Evolutionary conservation across 1,140 invertebrate genomes (phyloP), one percentile per base, ranked within the genome.

Genomic region (Philaenus spumarius): DNA sequence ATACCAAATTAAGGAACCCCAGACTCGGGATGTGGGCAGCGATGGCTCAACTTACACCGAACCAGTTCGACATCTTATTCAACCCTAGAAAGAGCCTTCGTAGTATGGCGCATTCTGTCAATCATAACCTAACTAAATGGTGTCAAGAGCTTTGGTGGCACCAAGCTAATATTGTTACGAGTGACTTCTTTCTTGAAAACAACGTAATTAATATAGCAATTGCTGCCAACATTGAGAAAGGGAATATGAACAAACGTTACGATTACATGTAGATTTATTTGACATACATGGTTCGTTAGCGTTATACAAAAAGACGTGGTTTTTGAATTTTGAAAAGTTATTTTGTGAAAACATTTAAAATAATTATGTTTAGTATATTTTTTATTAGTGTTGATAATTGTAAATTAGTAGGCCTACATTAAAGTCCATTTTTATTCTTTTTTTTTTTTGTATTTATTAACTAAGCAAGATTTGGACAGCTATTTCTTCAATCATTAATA

Each of bases 21-120:
- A 37, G 73, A 73, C 46, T 80, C 78, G 46, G 80, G 1, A 67
- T 86, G 22, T 87, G 84, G 81, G 85, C 87, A 0, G 80, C 85
- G 1, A 90, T 90, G 89, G 86, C 86, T 0, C 86, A 91, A 71
- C 76, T 89, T 23, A 91, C 89, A 0, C 87, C 87, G 1, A 78
- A 77, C 15, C 75, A 83, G 0, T 70, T 84, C 34, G 86, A 88
- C 56, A 75, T 89, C 37, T 71, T 89, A 7, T 77, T 89, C 45
- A 72, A 77, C 39, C 67, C 77, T 4, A 72, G 77, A 20, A 52
- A 23, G 6, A 86, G 84, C 7, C 68, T 91, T 15, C 72, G 87
- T 17, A 77, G 80, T 19, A 77, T 89, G 68, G 87, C 88, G 0
- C 79, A 89, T 63, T 72, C 70, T 0, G 79, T 86, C 11, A 89